phyloP scores from a whole-genome alignment of 2,797 vertebrate species.

The Macropodus opercularis region DNA sequence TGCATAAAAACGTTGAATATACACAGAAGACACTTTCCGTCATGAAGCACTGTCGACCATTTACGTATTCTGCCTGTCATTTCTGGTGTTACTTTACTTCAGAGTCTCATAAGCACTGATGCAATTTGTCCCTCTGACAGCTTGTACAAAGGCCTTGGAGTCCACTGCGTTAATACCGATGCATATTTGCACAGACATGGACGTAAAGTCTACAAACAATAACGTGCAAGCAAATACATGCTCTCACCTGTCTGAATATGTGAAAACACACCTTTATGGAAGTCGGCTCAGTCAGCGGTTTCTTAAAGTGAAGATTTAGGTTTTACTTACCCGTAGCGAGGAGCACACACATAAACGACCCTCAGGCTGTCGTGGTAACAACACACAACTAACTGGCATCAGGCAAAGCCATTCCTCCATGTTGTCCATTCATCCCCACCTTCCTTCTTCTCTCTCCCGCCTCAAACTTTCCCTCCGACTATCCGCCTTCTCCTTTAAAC shows the following conservation, averaged over 20 bases:
- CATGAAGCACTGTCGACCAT: slow-evolving; percentile 9
- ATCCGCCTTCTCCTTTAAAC: slow-evolving; percentile 3
- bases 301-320: slow-evolving; percentile 5
- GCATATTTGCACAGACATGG: neutral
- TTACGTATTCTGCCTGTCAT: slow-evolving; percentile 33
- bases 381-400: slow-evolving; percentile 52
- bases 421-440: neutral
- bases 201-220: neutral
- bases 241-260: neutral
- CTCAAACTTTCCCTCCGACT: neutral
- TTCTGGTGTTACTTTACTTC: slow-evolving; percentile 40
- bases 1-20: slow-evolving; percentile 21
- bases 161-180: slow-evolving; percentile 11
- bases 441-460: slow-evolving; percentile 1
- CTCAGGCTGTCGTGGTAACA: slow-evolving; percentile 67
- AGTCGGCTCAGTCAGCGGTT: neutral
- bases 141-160: slow-evolving; percentile 14
- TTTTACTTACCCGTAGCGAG: slow-evolving; percentile 5
- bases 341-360: slow-evolving; percentile 16
- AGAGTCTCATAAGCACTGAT: neutral
- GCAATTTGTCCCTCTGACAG: slow-evolving; percentile 19
- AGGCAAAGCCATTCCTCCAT: slow-evolving; percentile 40
- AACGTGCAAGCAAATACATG: neutral
- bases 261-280: neutral
- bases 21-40: slow-evolving; percentile 4